Conservation (phyloP, 2,888 invertebrate genomes). For the Dorcus parallelipipedus region DNA sequence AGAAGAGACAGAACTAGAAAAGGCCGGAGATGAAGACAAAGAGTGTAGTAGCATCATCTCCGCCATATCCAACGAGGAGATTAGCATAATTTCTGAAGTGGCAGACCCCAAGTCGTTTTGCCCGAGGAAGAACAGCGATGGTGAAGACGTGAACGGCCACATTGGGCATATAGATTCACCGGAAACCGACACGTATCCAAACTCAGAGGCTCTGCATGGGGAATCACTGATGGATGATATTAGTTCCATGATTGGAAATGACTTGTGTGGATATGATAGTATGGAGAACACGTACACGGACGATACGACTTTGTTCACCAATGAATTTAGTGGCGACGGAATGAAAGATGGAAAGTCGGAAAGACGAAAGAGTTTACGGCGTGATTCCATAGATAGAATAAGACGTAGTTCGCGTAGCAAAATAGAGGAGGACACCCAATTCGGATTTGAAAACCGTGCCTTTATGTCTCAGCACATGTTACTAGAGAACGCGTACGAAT, state of each 20-base stretch:
- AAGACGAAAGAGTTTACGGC: constrained; percentile 56
- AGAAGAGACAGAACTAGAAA: constrained; percentile 18
- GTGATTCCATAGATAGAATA: constrained; percentile 46
- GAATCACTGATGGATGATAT: constrained; percentile 78
- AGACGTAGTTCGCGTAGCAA: constrained; percentile 41
- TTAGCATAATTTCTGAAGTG: constrained; percentile 67
- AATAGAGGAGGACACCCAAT: constrained; percentile 57
- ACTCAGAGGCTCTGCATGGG: constrained; percentile 71
- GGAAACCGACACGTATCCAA: constrained; percentile 71
- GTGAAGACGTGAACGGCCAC: constrained; percentile 51
- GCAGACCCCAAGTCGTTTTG: constrained; percentile 51
- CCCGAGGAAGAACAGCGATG: constrained; percentile 49
- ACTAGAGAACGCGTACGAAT: constrained; percentile 44
- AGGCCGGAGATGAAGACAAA: constrained; percentile 52
- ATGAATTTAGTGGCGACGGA: constrained; percentile 42
- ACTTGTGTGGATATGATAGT: constrained; percentile 65
- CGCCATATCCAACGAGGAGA: constrained; percentile 66
- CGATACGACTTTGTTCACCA: constrained; percentile 65
- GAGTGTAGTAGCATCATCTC: constrained; percentile 61
- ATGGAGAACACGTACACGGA: constrained; percentile 62
- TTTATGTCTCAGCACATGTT: constrained; percentile 54
- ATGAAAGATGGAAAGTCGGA: constrained; percentile 55
- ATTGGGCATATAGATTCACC: constrained; percentile 82
- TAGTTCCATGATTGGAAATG: constrained; percentile 39
- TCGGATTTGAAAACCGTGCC: constrained; percentile 71